These are phyloP conservation scores for Drosophila obscura DNA, from an alignment of 1,140 invertebrate species.

Conservation along the genomic window DNA sequence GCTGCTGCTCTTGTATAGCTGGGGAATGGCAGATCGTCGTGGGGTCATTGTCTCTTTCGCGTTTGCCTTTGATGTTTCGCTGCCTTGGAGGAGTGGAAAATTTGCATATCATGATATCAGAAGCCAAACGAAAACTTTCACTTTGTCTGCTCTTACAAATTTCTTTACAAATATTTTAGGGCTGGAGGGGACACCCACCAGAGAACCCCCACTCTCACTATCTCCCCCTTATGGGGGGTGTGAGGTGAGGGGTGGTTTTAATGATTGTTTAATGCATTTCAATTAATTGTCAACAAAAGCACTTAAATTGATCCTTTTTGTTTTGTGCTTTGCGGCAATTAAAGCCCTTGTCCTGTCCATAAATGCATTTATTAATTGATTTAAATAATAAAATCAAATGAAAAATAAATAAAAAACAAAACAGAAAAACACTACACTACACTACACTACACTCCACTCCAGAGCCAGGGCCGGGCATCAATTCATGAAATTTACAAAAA, in stretches of 20 bases:
- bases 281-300: constrained; percentile 49
- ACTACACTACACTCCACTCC: constrained; percentile 8
- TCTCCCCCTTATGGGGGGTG: too few relatives aligned
- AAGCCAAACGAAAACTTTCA: constrained; percentile 46
- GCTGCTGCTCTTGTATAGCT: too few relatives aligned
- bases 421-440: constrained; percentile 12
- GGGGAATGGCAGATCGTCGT: too few relatives aligned
- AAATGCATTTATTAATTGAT: constrained; percentile 75
- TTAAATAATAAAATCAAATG: constrained; percentile 1
- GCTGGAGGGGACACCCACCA: too few relatives aligned
- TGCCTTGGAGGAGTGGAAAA: constrained; percentile 35
- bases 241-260: constrained; percentile 32
- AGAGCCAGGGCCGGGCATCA: constrained; percentile 26
- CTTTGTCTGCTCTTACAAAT: constrained; percentile 42
- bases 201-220: too few relatives aligned
- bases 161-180: too few relatives aligned
- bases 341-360: constrained; percentile 58
- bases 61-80: constrained; percentile 52
- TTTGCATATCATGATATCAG: constrained; percentile 80
- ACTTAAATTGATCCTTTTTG: constrained; percentile 65
- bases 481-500: constrained; percentile 57
- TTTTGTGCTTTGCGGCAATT: constrained; percentile 59
- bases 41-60: constrained; percentile 48
- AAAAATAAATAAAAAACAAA: constrained; percentile 13
- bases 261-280: constrained; percentile 68